Evolutionary conservation across 2,113 vertebrate genomes (phyloP).

Genomic region (Ahaetulla prasina): DNA sequence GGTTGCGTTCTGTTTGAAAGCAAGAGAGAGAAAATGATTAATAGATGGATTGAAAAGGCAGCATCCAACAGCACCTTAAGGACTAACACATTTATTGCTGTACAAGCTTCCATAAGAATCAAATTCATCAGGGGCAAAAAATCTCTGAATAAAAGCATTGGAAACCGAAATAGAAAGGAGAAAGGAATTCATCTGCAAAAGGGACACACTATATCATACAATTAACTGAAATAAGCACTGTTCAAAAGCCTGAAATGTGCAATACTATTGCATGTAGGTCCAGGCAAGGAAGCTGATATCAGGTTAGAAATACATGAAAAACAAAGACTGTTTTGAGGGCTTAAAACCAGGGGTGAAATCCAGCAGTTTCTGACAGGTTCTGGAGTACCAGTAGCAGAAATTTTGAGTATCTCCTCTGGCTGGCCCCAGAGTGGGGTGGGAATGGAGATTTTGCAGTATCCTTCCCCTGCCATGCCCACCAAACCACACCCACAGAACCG

Average conservation of each 20-base stretch:
- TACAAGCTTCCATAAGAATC: neutral
- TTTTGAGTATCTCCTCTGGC: too few relatives aligned
- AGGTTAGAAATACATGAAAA: neutral
- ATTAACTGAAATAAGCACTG: neutral
- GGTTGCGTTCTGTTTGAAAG: neutral
- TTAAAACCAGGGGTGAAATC: too few relatives aligned
- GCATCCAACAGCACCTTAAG: neutral
- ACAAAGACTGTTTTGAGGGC: neutral
- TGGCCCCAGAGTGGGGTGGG: too few relatives aligned
- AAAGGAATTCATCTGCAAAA: neutral
- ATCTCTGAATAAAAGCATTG: neutral
- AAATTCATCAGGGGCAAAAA: neutral
- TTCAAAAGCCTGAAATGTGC: neutral
- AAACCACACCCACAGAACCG: too few relatives aligned
- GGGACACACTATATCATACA: neutral
- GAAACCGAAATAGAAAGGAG: neutral
- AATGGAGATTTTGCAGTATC: too few relatives aligned
- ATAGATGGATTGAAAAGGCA: neutral
- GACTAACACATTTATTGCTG: slow-evolving; percentile 2
- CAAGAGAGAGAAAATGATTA: neutral
- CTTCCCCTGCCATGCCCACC: too few relatives aligned
- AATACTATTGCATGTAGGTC: neutral
- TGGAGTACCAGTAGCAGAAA: too few relatives aligned
- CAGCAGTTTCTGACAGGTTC: too few relatives aligned
- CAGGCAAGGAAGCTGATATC: neutral